phyloP scores from a whole-genome alignment of 2,888 invertebrate genomes.

The Drosophila barbarae region DNA sequence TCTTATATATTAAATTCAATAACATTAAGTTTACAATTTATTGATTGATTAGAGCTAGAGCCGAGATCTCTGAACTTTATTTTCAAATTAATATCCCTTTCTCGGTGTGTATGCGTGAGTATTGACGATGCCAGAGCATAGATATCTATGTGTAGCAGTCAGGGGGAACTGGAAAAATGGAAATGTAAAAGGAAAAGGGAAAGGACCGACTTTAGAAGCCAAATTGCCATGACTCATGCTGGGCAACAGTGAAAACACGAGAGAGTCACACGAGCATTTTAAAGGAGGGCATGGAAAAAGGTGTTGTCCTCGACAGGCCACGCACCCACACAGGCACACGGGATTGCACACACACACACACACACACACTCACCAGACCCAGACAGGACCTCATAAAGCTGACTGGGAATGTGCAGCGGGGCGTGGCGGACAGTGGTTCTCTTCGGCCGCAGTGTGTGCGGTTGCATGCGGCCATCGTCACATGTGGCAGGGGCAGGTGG shows the following conservation, averaged over 20 bases:
- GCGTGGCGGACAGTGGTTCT: constrained; percentile 49
- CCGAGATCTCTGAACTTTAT: neutral
- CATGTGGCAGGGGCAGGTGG: constrained; percentile 55
- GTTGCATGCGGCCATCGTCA: constrained; percentile 54
- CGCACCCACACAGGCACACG: constrained; percentile 38
- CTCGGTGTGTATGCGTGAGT: constrained; percentile 10
- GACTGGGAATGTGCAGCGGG: constrained; percentile 66
- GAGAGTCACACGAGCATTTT: constrained; percentile 34
- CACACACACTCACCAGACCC: constrained; percentile 14
- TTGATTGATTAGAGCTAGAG: neutral
- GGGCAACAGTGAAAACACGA: constrained; percentile 37
- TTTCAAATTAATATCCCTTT: neutral
- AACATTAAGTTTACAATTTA: neutral
- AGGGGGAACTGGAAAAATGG: constrained; percentile 9
- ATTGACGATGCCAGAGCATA: constrained; percentile 35
- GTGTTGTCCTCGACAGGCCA: constrained; percentile 49
- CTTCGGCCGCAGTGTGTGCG: constrained; percentile 67
- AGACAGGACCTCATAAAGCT: constrained; percentile 52
- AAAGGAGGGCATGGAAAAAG: constrained; percentile 45
- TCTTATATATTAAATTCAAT: neutral
- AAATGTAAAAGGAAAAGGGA: constrained; percentile 22
- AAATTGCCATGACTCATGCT: constrained; percentile 61
- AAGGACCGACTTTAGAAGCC: constrained; percentile 27
- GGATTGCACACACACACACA: constrained; percentile 5
- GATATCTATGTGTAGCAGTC: constrained; percentile 34